Base-by-base conservation (phyloP, 2,888 invertebrate species). In the Athetis lepigone region DNA sequence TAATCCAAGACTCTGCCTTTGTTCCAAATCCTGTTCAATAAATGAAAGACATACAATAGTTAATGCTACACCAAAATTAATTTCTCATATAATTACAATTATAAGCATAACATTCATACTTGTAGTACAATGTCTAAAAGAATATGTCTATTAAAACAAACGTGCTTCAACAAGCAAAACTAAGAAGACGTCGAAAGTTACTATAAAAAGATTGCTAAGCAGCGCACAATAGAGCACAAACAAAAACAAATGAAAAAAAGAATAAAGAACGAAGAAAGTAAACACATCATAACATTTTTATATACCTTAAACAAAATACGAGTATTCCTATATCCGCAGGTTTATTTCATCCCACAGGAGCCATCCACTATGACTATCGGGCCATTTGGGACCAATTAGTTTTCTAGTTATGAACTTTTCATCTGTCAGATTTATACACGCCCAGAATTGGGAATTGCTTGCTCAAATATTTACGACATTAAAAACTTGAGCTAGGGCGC, bases 331-430 rank as follows among this genome's bases (percentile, higher is more conserved):
- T 74, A 78, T 73, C 74, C 63, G 62, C 76, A 75, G 77, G 78
- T 80, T 79, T 65, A 66, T 75, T 57, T 45, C 42, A 46, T 27
- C 90, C 81, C 86, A 6, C 1, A 87, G 83, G 90, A 85, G 79
- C 77, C 86, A 90, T 91, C 80, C 76, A 82, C 86, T 70, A 85
- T 82, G 76, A 84, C 87, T 90, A 91, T 90, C 89, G 47, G 50
- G 68, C 65, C 88, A 78, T 79, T 50, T 29, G 88, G 88, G 91
- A 87, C 87, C 90, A 88, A 92, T 92, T 91, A 90, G 88, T 91
- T 89, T 88, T 74, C 87, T 86, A 84, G 90, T 91, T 90, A 88
- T 89, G 84, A 91, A 91, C 88, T 91, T 91, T 88, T 86, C 86
- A 84, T 82, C 84, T 82, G 89, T 87, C 88, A 85, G 85, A 84